Evolutionary conservation across 2,888 invertebrate species (phyloP).

Genomic region (Clistopyga incitator): DNA sequence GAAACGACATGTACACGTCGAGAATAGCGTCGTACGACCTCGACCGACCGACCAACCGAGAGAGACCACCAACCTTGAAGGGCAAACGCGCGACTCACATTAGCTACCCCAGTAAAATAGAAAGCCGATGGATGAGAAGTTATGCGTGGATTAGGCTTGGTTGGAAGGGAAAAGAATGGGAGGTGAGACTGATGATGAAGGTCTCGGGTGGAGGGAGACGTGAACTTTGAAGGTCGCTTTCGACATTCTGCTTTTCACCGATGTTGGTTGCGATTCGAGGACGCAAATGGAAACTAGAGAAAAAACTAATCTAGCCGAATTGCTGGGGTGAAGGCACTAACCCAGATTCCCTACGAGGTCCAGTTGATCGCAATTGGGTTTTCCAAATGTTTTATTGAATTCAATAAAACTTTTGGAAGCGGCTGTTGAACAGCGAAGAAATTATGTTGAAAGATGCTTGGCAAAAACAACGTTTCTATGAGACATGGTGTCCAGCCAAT

Average conservation of each 20-base stretch:
- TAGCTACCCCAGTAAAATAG: constrained; percentile 18
- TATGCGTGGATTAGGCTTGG: background rate
- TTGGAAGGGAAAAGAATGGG: background rate
- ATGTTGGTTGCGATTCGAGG: background rate
- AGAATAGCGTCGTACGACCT: constrained; percentile 46
- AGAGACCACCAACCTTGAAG: constrained; percentile 43
- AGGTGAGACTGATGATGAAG: background rate
- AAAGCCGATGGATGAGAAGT: constrained; percentile 8
- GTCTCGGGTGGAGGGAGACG: background rate
- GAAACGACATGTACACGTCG: constrained; percentile 12
- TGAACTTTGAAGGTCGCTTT: background rate
- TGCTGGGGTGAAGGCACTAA: background rate
- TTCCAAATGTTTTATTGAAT: background rate
- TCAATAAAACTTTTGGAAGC: background rate
- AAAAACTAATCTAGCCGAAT: background rate
- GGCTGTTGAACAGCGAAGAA: background rate
- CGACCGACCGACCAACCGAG: constrained; percentile 37
- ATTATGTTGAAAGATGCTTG: background rate
- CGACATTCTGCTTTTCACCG: background rate
- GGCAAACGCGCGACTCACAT: constrained; percentile 37
- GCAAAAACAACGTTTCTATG: background rate
- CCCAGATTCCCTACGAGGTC: background rate
- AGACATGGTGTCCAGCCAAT: no score
- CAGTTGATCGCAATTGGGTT: background rate
- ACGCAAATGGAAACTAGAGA: background rate